These are phyloP conservation scores for Drosophila diplacantha DNA, from an alignment of 2,888 invertebrate genomes.

Conservation along the genomic window DNA sequence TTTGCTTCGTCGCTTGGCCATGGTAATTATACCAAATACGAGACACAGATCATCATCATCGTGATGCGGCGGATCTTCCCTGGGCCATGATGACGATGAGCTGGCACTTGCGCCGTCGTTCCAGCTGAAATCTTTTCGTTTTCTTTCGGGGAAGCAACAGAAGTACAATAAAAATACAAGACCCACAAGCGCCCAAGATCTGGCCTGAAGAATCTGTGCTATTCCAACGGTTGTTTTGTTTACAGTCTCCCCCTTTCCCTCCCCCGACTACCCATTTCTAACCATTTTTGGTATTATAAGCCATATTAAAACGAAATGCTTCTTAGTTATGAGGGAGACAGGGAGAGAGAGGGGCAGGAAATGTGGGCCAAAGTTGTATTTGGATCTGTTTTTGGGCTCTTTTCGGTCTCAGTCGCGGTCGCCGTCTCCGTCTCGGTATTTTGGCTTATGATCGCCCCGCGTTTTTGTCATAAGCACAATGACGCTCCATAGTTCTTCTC, in stretches of 20 bases:
- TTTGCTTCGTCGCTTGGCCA: constrained; percentile 17
- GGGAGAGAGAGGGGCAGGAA: constrained; percentile 2
- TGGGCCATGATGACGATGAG: constrained; percentile 38
- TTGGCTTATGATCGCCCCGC: constrained; percentile 9
- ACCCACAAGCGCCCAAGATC: constrained; percentile 14
- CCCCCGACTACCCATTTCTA: not conserved
- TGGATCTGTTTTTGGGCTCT: constrained; percentile 18
- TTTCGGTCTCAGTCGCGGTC: constrained; percentile 5
- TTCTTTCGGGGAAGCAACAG: constrained; percentile 44
- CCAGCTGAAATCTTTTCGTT: constrained; percentile 67
- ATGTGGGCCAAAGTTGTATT: constrained; percentile 39
- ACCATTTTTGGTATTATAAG: constrained; percentile 36
- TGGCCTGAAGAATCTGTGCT: constrained; percentile 55
- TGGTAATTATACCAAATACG: constrained; percentile 36
- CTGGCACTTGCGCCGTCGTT: constrained; percentile 56
- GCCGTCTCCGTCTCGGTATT: constrained; percentile 4
- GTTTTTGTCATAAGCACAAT: constrained; percentile 24
- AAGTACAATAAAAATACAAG: constrained; percentile 1
- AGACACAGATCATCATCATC: constrained; percentile 14
- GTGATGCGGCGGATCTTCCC: constrained; percentile 5
- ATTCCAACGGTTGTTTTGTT: constrained; percentile 57
- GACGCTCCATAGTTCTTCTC: constrained; percentile 22
- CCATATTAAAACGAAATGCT: constrained; percentile 38
- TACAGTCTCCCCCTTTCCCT: constrained; percentile 25
- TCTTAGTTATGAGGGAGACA: constrained; percentile 19